Evolutionary conservation across 2,888 invertebrate genomes (phyloP), one percentile per base, ranked within the genome.

Genomic region (Pheosia gnoma): DNA sequence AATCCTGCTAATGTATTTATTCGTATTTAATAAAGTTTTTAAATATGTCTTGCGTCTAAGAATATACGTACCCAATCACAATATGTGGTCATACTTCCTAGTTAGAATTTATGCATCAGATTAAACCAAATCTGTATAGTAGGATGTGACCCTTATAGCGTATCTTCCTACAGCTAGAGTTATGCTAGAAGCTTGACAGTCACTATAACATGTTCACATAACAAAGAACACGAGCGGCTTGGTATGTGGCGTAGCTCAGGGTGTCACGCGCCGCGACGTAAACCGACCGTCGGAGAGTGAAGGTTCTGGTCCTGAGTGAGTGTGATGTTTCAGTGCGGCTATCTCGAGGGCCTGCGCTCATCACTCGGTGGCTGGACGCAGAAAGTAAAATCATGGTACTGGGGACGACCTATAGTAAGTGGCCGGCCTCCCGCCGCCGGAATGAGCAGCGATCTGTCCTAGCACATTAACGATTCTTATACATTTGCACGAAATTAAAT

Each of bases 351-450:
- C 95, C 97, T 97, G 95, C 97, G 97, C 95, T 97, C 97, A 95
- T 97, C 97, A 96, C 96, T 98, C 95, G 97, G 97, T 96, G 97
- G 97, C 96, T 97, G 97, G 96, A 98, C 98, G 95, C 97, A 97
- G 96, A 97, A 97, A 96, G 97, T 97, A 95, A 97, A 97, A 96
- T 97, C 97, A 95, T 98, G 98, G 97, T 98, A 98, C 96, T 97
- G 97, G 97, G 98, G 97, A 95, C 96, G 97, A 96, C 97, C 97
- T 96, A 97, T 97, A 95, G 97, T 97, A 97, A 97, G 97, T 97
- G 95, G 86, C 89, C 89, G 90, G 88, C 87, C 86, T 86, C 84
- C 81, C 82, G 85, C 84, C 88, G 86, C 85, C 86, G 85, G 84
- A 87, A 83, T 84, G 85, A 86, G 82, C 90, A 86, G 86, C 88